Percentiles rank a stretch among this genome's conserved stretches.
Conservation (phyloP, 1,140 invertebrate species). For the Nasonia longicornis region DNA sequence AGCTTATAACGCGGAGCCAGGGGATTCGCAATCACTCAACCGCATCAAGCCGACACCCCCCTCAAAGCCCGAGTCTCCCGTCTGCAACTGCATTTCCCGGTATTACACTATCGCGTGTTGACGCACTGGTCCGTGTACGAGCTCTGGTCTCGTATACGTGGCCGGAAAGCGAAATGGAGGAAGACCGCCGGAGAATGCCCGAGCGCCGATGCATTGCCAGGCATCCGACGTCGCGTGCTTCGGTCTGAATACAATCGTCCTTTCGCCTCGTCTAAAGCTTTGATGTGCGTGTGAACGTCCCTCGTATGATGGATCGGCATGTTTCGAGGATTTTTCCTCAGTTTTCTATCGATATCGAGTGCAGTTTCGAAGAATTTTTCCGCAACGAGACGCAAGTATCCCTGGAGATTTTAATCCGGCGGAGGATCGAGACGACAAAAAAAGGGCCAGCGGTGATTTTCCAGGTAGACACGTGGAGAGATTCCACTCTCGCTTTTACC, state of each 20-base stretch:
- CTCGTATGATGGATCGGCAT: no score
- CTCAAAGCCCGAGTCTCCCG: neutral
- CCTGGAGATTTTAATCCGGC: no score
- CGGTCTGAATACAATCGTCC: neutral
- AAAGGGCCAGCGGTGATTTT: neutral
- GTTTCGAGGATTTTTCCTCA: neutral
- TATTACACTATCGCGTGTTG: neutral
- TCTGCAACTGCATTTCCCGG: neutral
- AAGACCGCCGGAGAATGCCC: neutral
- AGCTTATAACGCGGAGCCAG: no score
- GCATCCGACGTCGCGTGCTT: conserved; percentile 1
- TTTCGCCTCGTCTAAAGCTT: neutral
- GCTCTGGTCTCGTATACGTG: conserved; percentile 15
- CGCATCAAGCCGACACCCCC: neutral
- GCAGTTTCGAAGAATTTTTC: no score
- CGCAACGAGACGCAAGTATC: no score
- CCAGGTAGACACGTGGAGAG: neutral
- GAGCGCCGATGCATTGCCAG: neutral
- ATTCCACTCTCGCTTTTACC: conserved; percentile 15
- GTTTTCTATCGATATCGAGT: neutral
- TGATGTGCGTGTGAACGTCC: no score
- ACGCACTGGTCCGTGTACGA: neutral
- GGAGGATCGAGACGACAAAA: neutral
- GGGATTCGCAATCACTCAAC: neutral
- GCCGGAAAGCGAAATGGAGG: neutral